Conservation (phyloP, 2,888 invertebrate genomes). For the Hydroisotoma schaefferi region DNA sequence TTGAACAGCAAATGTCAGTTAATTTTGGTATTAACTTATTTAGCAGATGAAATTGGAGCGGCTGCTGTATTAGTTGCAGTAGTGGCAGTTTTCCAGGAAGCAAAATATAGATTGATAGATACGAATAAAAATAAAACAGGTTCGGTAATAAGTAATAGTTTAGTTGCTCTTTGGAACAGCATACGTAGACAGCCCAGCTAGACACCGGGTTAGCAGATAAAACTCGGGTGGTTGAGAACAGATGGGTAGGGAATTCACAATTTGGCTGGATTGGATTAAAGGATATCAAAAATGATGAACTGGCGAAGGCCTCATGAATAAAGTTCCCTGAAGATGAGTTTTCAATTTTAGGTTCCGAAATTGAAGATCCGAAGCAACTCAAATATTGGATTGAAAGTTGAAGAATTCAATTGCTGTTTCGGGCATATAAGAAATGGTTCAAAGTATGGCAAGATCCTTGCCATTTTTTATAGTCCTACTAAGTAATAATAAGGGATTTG, state of each 20-base stretch:
- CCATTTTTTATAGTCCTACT: too few species aligned
- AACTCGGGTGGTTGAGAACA: conserved; percentile 7
- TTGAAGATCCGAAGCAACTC: not conserved
- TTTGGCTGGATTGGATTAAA: conserved; percentile 10
- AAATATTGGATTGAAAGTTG: too few species aligned
- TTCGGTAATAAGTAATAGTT: not conserved
- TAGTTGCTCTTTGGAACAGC: not conserved
- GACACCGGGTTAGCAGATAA: not conserved
- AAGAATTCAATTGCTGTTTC: too few species aligned
- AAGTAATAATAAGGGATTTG: too few species aligned
- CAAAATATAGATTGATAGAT: too few species aligned
- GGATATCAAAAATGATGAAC: conserved; percentile 16
- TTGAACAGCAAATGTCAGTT: conserved; percentile 16
- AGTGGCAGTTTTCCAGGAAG: conserved; percentile 1
- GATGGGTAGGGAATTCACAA: conserved; percentile 18
- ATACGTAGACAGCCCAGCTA: too few species aligned
- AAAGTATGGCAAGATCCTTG: too few species aligned
- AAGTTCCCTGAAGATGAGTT: conserved; percentile 12
- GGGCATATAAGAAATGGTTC: too few species aligned
- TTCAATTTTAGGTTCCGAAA: not conserved
- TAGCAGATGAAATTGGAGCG: conserved; percentile 13
- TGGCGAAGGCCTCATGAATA: conserved; percentile 8
- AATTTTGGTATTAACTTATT: conserved; percentile 17
- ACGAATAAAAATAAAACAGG: too few species aligned
- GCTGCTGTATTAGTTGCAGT: conserved; percentile 1